phyloP scores from a whole-genome alignment of 2,113 vertebrate genomes.

The Brachionichthys hirsutus region DNA sequence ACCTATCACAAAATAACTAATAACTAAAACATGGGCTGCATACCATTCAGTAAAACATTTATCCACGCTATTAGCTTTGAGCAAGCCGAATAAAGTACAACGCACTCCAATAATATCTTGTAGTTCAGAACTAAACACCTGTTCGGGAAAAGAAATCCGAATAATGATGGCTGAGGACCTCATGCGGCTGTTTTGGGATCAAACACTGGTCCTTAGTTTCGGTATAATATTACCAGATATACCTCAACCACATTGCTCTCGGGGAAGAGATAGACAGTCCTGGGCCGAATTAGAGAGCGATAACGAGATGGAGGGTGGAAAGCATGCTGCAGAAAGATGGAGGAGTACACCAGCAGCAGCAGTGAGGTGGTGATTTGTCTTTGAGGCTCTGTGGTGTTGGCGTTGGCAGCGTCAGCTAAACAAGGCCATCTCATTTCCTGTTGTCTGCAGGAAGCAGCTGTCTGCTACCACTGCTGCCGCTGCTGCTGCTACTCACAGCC shows the following conservation, averaged over 20 bases:
- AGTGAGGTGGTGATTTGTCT: constrained; percentile 71
- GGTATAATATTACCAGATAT: constrained; percentile 1
- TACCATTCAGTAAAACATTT: background rate
- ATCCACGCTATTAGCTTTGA: too few relatives aligned
- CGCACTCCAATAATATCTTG: too few relatives aligned
- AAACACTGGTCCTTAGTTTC: constrained; percentile 13
- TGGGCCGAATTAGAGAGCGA: constrained; percentile 39
- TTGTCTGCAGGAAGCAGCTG: constrained; percentile 78
- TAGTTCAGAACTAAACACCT: too few relatives aligned
- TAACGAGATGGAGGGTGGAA: constrained; percentile 50
- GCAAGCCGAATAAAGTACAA: too few relatives aligned
- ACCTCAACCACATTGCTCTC: constrained; percentile 7
- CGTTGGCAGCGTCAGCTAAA: constrained; percentile 74
- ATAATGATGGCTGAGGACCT: background rate
- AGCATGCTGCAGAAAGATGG: constrained; percentile 43
- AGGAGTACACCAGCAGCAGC: constrained; percentile 41
- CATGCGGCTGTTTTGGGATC: background rate
- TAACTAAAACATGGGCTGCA: constrained; percentile 11
- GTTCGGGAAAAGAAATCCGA: background rate
- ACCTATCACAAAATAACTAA: constrained; percentile 2
- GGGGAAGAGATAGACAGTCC: constrained; percentile 21
- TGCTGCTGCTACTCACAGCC: constrained; percentile 55
- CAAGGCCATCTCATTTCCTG: constrained; percentile 80
- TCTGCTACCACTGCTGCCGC: constrained; percentile 55
- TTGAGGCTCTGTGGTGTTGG: constrained; percentile 59